phyloP scores from a whole-genome alignment of 1,140 invertebrate species.

The Drosophila lacertosa region DNA sequence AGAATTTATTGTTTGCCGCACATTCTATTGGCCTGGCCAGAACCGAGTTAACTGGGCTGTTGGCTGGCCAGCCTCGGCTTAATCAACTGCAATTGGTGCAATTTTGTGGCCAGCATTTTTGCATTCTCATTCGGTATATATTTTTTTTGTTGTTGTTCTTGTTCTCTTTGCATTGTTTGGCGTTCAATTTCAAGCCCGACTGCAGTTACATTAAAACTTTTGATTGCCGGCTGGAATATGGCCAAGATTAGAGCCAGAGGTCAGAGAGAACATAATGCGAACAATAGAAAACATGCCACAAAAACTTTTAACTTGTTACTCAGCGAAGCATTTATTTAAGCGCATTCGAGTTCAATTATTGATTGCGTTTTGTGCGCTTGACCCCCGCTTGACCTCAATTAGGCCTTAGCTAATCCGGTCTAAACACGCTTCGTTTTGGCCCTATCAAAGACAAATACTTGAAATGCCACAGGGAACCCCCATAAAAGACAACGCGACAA shows the following conservation, averaged over 20 bases:
- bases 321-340: slow-evolving; percentile 5
- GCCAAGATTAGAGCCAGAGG: slow-evolving; percentile 32
- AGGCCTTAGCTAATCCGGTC: slow-evolving; percentile 65
- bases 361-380: slow-evolving; percentile 19
- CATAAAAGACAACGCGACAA: slow-evolving; percentile 68
- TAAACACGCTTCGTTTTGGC: slow-evolving; percentile 59
- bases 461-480: slow-evolving; percentile 39
- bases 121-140: slow-evolving; percentile 59
- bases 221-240: slow-evolving; percentile 59
- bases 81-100: slow-evolving; percentile 79
- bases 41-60: slow-evolving; percentile 11
- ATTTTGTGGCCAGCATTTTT: slow-evolving; percentile 63
- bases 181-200: slow-evolving; percentile 60
- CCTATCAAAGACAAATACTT: slow-evolving; percentile 54
- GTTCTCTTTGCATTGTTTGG: slow-evolving; percentile 47
- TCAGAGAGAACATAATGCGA: slow-evolving; percentile 11
- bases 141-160: slow-evolving; percentile 21
- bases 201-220: slow-evolving; percentile 75
- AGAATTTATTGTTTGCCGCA: slow-evolving; percentile 73
- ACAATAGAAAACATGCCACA: slow-evolving; percentile 1
- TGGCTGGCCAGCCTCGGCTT: slow-evolving; percentile 46
- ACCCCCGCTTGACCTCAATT: slow-evolving; percentile 71
- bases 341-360: slow-evolving; percentile 20
- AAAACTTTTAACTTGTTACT: slow-evolving; percentile 2
- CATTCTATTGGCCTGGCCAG: slow-evolving; percentile 25